Base-by-base conservation (phyloP, 1,140 invertebrate genomes). In the Drosophila tsacasi region DNA sequence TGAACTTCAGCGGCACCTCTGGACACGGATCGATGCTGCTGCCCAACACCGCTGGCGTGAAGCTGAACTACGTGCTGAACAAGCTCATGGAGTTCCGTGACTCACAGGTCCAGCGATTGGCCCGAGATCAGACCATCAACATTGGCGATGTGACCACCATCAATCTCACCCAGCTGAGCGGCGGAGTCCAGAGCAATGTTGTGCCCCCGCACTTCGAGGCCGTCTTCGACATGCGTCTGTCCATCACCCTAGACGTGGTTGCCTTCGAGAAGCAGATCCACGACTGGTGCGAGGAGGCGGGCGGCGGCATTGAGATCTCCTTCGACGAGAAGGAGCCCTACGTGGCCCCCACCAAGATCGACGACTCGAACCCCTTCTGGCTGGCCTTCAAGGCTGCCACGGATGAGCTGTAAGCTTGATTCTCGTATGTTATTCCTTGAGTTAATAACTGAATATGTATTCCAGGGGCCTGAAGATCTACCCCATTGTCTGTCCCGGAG, bases 111-210 rank as follows among this genome's bases (percentile, higher is more conserved):
- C 86, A 94, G 40, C 95, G 95, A 79, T 91, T 98, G 42, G 94
- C 95, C 7, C 92, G 92, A 10, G 94, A 97, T 92, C 93, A 95
- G 2, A 93, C 95, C 49, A 81, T 96, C 5, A 94, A 93, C 10
- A 93, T 98, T 46, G 97, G 97, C 15, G 96, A 98, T 93, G 97
- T 98, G 1, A 97, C 97, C 2, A 96, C 97, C 4, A 93, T 98
- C 0, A 99, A 99, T 94, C 94, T 98, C 57, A 99, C 97, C 0
- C 95, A 95, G 93, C 71, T 98, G 68, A 97, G 95, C 25, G 98
- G 98, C 71, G 98, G 98, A 32, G 95, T 98, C 2, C 98, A 99
- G 93, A 93, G 95, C 17, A 99, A 99, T 93, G 97, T 99, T 2
- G 94, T 99, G 44, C 98, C 98, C 1, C 95, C 96, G 62, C 95